Percentiles rank a stretch among this genome's conserved stretches.
Conservation (phyloP, 92 coral and sea anemone species). For the Hydrozoanthus gracilis region DNA sequence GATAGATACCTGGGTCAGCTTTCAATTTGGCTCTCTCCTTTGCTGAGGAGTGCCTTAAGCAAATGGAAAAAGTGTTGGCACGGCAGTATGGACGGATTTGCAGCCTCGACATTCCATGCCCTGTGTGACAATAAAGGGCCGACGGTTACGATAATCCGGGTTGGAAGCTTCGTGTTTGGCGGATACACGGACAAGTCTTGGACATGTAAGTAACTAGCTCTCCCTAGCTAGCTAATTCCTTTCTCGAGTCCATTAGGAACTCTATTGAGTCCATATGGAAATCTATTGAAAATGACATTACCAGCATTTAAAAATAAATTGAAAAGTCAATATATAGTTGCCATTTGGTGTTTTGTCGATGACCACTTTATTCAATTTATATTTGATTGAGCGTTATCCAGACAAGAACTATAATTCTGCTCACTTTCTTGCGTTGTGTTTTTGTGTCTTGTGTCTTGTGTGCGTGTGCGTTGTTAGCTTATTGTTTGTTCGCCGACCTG, state of each 20-base stretch:
- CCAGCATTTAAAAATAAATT: too few species aligned
- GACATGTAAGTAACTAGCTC: neutral
- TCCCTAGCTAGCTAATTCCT: neutral
- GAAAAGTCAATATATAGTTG: too few species aligned
- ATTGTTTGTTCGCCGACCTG: too few species aligned
- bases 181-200: conserved; percentile 20
- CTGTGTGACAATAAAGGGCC: conserved; percentile 10
- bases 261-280: too few species aligned
- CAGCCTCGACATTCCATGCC: neutral
- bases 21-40: neutral
- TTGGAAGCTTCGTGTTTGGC: neutral
- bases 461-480: too few species aligned
- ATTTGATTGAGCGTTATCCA: too few species aligned
- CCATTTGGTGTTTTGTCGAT: too few species aligned
- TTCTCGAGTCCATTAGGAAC: neutral
- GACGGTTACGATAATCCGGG: conserved; percentile 4
- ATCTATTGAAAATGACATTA: too few species aligned
- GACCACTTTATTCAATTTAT: too few species aligned
- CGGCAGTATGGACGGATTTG: conserved; percentile 14
- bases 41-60: neutral
- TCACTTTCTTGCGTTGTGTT: too few species aligned
- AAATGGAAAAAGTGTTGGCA: conserved; percentile 15
- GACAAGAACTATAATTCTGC: too few species aligned
- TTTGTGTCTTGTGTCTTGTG: too few species aligned
- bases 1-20: neutral